Base-by-base conservation (phyloP, 2,888 invertebrate genomes). In the Phasia obesa region DNA sequence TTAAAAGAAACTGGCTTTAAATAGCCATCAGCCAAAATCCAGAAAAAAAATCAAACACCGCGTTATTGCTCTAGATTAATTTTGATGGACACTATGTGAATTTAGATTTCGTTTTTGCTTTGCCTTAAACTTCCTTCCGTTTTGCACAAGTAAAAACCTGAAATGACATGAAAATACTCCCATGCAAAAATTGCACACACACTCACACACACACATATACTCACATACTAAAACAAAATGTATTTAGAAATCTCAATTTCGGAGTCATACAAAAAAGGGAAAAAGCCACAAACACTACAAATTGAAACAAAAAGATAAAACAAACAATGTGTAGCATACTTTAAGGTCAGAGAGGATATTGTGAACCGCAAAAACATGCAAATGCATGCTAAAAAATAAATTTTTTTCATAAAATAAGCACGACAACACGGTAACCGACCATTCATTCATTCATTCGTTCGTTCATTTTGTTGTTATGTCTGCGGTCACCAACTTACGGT, bases 401-500 rank as follows among this genome's bases (percentile, higher is more conserved):
- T 2, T 2, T n/a, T n/a, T n/a, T 35, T 6, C 1, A 59, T 59
- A 11, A 35, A 35, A 11, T 35, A 13, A 7, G n/a, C 27, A 27
- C 47, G 51, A 2, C 38, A 38, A 11, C 5, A 11, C 11, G 15
- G 11, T 9, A 38, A 9, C 38, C 38, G 7, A 11, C 42, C n/a
- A 42, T 23, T 25, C 19, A 21, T 35, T 23, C 13, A 35, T 65
- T n/a, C 42, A 60, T 55, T 17, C 11, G 3, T 17, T 51, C 11
- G 9, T 15, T 2, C 11, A 62, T 57, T 78, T 31, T 59, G 57
- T 64, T 70, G 64, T 59, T 67, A 35, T 35, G 79, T 60, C 67
- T 73, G 79, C 60, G 74, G 67, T 75, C 64, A 57, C 19, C 74
- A 47, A 80, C 55, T 67, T 44, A 62, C 21, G 47, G 27, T 53